Evolutionary conservation across 37 sponge, comb jelly and placozoan species (phyloP).

Genomic region (Theonella swinhoei): DNA sequence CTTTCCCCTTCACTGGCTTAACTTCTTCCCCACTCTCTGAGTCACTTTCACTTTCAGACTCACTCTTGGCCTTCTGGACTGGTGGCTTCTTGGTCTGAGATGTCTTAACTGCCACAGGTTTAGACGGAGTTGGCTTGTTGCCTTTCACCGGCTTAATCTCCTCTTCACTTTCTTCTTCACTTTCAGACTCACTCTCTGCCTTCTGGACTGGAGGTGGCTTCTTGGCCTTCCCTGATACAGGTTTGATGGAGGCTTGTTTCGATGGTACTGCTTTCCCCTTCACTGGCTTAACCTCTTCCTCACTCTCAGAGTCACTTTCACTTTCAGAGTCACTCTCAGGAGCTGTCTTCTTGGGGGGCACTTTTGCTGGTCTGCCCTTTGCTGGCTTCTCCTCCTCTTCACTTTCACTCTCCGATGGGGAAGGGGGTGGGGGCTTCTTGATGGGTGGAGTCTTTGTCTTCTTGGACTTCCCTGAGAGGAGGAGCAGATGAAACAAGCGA

Average conservation of each 20-base stretch:
- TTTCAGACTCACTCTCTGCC: conserved; percentile 8
- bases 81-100: conserved; percentile 11
- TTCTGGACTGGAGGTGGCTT: background rate
- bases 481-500: background rate
- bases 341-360: background rate
- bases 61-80: background rate
- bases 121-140: too few relatives aligned
- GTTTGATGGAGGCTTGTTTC: background rate
- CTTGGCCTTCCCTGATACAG: background rate
- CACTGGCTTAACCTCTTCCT: background rate
- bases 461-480: background rate
- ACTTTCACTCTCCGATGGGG: background rate
- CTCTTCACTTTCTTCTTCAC: background rate
- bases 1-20: background rate
- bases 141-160: background rate
- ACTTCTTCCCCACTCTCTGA: conserved; percentile 4
- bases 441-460: background rate
- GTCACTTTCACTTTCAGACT: background rate
- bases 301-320: background rate
- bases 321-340: background rate
- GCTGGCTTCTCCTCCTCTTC: background rate
- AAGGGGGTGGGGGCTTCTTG: too few relatives aligned
- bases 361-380: background rate
- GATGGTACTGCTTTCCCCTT: too few relatives aligned
- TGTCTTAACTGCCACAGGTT: background rate